phyloP scores from a whole-genome alignment of 1,140 invertebrate species.

The Muscidifurax raptorellus region DNA sequence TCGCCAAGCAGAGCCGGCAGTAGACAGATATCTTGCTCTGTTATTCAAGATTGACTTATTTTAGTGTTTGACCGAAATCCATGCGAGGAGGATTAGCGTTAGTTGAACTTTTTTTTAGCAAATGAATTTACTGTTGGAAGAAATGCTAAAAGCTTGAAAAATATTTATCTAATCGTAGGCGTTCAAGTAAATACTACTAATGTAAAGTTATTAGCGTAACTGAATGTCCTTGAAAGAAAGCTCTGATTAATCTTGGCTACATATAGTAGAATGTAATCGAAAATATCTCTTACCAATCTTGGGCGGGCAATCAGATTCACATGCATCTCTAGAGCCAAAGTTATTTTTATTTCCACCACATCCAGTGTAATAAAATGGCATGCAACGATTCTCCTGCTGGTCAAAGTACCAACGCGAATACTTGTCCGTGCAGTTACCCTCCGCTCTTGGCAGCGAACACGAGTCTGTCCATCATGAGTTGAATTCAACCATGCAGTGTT shows the following conservation, averaged over 20 bases:
- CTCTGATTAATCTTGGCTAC: background rate
- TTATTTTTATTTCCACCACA: conserved; percentile 94
- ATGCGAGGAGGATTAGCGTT: background rate
- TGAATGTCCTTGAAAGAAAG: background rate
- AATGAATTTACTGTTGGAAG: background rate
- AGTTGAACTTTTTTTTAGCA: background rate
- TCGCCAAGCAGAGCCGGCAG: conserved; percentile 85
- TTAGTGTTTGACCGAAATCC: background rate
- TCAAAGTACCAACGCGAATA: conserved; percentile 92
- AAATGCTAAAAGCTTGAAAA: background rate
- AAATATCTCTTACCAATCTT: conserved; percentile 82
- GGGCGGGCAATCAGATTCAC: conserved; percentile 87
- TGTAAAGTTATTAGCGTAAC: no score
- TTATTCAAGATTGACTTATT: conserved; percentile 47
- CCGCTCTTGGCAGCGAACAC: conserved; percentile 86
- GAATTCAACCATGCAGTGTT: conserved; percentile 70
- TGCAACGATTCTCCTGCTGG: conserved; percentile 88
- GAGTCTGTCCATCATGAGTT: conserved; percentile 77
- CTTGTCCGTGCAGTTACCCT: conserved; percentile 88
- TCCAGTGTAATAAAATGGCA: conserved; percentile 96
- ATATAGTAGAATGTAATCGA: background rate
- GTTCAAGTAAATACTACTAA: no score
- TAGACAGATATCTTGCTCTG: conserved; percentile 84
- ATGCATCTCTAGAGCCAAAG: conserved; percentile 86
- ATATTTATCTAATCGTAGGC: background rate